These are phyloP conservation scores for Dysidea cf. avara DNA, from an alignment of 37 sponge, comb jelly and placozoan species.

Conservation along the genomic window DNA sequence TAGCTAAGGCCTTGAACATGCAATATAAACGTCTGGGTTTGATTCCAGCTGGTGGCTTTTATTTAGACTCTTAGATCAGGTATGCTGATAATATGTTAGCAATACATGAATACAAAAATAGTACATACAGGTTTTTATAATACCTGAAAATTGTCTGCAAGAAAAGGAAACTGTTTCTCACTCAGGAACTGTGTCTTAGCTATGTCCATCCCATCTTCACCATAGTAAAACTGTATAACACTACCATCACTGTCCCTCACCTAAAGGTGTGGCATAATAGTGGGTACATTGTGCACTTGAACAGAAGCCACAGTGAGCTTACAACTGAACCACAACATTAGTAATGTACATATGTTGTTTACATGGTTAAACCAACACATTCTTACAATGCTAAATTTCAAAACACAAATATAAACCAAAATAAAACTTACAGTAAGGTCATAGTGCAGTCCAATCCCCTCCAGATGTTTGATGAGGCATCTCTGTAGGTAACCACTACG, in stretches of 20 bases:
- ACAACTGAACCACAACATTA: not conserved
- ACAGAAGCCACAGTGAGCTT: not conserved
- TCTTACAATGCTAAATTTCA: not conserved
- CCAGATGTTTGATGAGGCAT: slow-evolving; percentile 96
- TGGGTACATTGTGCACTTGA: not conserved
- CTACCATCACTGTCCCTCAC: slow-evolving; percentile 96
- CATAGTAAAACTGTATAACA: slow-evolving; percentile 94
- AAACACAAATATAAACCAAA: not conserved
- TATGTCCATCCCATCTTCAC: slow-evolving; percentile 91
- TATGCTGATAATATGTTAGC: not conserved
- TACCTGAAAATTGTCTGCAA: slow-evolving; percentile 72
- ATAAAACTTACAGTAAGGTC: slow-evolving; percentile 89
- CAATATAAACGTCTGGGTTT: no score
- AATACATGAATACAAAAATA: slow-evolving; percentile 2
- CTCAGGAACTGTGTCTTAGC: slow-evolving; percentile 66
- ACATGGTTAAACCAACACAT: not conserved
- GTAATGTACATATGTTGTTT: no score
- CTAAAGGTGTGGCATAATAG: no score
- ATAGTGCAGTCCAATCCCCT: slow-evolving; percentile 82
- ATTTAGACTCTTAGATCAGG: no score
- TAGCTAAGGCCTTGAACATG: no score
- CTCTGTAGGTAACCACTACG: slow-evolving; percentile 98
- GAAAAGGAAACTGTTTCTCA: slow-evolving; percentile 71
- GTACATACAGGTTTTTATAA: not conserved
- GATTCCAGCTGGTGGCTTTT: no score